Evolutionary conservation across 2,888 invertebrate species (phyloP).

Genomic region (Dorcus hopei): DNA sequence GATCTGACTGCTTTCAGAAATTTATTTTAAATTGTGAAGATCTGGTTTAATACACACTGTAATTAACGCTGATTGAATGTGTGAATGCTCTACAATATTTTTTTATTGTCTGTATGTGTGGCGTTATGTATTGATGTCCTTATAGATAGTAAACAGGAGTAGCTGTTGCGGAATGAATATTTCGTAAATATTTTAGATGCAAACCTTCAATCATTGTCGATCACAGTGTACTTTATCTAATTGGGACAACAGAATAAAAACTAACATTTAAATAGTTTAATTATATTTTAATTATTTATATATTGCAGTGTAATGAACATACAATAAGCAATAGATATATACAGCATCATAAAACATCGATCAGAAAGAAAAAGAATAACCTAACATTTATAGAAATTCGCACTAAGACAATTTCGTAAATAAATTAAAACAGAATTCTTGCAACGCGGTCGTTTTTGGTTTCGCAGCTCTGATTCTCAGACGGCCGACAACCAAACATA

Average conservation of each 20-base stretch:
- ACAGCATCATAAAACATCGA: constrained; percentile 37
- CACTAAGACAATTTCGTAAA: constrained; percentile 20
- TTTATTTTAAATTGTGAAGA: not conserved
- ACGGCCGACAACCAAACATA: too few relatives aligned
- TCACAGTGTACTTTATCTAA: not conserved
- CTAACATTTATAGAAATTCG: constrained; percentile 2
- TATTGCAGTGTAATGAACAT: constrained; percentile 37
- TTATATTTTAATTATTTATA: constrained; percentile 34
- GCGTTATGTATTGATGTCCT: not conserved
- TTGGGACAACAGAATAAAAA: constrained; percentile 4
- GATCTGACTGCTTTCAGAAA: not conserved
- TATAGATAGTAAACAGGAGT: not conserved
- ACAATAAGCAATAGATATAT: constrained; percentile 39
- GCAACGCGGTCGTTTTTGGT: too few relatives aligned
- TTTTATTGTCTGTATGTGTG: too few relatives aligned
- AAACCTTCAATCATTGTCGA: too few relatives aligned
- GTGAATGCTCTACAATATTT: too few relatives aligned
- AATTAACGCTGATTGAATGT: too few relatives aligned
- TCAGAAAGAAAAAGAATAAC: constrained; percentile 27
- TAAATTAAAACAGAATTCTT: too few relatives aligned
- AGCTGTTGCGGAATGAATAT: too few relatives aligned
- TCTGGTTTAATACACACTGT: not conserved
- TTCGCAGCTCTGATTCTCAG: too few relatives aligned
- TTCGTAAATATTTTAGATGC: too few relatives aligned
- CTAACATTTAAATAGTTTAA: constrained; percentile 23